phyloP scores from a whole-genome alignment of 2,888 invertebrate genomes.

The Branchellion lobata region DNA sequence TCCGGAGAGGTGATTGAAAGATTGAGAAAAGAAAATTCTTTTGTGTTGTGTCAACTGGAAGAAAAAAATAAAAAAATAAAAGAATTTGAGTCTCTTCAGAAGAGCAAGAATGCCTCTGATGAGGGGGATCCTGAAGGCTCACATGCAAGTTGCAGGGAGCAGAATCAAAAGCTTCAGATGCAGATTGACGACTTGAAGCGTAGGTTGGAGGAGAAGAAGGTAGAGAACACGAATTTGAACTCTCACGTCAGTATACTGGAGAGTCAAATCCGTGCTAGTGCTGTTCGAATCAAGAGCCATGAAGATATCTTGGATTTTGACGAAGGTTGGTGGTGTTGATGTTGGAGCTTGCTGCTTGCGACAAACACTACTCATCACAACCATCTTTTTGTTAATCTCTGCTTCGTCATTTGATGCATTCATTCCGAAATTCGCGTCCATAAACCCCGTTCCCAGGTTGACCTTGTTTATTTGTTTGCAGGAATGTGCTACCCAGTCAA shows the following conservation, averaged over 20 bases:
- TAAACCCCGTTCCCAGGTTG: too few species aligned
- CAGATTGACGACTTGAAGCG: background rate
- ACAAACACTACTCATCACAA: too few species aligned
- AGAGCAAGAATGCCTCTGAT: background rate
- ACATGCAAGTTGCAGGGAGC: background rate
- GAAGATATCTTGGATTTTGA: background rate
- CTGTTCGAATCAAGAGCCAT: background rate
- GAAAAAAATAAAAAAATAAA: slow-evolving; percentile 9
- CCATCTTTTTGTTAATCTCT: too few species aligned
- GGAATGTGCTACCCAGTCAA: too few species aligned
- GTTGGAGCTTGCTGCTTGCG: too few species aligned
- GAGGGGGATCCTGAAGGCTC: background rate
- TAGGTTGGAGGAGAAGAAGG: background rate
- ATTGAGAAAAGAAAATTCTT: background rate
- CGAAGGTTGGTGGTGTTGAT: background rate
- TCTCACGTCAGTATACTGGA: slow-evolving; percentile 9
- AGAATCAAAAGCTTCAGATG: background rate
- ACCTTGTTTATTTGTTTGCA: too few species aligned
- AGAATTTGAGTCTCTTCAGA: background rate
- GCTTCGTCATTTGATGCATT: too few species aligned
- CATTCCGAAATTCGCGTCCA: too few species aligned
- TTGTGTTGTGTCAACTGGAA: background rate
- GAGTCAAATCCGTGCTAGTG: background rate
- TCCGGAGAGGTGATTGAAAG: background rate
- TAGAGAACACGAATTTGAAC: background rate